Evolutionary conservation across 2,888 invertebrate species (phyloP), one percentile per base, ranked within the genome.

Genomic region (Xestia c-nigrum): DNA sequence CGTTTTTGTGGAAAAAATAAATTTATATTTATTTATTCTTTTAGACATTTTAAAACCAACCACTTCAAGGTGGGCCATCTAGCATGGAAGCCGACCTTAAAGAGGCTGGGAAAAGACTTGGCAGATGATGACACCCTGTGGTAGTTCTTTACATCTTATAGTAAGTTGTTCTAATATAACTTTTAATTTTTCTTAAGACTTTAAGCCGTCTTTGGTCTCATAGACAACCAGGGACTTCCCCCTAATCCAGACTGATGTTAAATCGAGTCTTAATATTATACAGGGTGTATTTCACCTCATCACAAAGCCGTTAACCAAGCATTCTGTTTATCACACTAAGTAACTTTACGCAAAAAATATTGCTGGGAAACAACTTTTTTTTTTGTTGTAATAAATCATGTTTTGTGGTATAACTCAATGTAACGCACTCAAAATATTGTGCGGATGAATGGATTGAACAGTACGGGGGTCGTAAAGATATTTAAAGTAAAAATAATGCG

Each of bases 201-300:
- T 9, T n/a, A 6, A 70, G 43, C 6, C 6, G 4, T 46, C 10
- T 70, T 70, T 5, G 10, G 43, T 10, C 5, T 31, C 31, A 16
- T 10, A 19, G 9, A n/a, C 40, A 24, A 21, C 2, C 21, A 3
- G 1, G 12, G 0, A 47, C 16, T 2, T 0, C 3, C 1, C 3
- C 1, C 5, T 6, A 5, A n/a, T 71, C 14, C 1, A 16, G 5
- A 12, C 5, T 2, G 2, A 72, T 38, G 2, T 71, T 38, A 12
- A 70, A 38, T 31, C 7, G 1, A 70, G 12, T 21, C 31, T 31
- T 31, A 31, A 31, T 31, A 31, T 31, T 31, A 31, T 31, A n/a
- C n/a, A n/a, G n/a, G n/a, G n/a, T n/a, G n/a, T n/a, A n/a, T n/a
- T n/a, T n/a, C n/a, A n/a, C n/a, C n/a, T n/a, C n/a, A n/a, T n/a